These are phyloP conservation scores for Sebastes fasciatus DNA, from an alignment of 2,113 vertebrate genomes.

Conservation along the genomic window DNA sequence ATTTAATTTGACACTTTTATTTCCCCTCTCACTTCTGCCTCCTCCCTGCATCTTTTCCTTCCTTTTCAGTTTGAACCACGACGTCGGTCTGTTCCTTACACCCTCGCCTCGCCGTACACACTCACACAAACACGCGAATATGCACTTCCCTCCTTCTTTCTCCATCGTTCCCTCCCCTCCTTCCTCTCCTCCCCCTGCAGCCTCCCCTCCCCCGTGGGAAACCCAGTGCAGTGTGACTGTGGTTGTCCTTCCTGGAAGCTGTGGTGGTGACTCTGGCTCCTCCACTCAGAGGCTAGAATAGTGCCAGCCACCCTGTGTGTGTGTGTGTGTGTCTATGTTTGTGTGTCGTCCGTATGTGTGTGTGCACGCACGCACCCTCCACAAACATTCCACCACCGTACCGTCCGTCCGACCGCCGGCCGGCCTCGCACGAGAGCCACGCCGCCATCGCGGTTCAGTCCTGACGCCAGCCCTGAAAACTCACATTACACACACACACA, in stretches of 20 bases:
- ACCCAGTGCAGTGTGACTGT: constrained; percentile 82
- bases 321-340: constrained; percentile 32
- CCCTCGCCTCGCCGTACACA: constrained; percentile 8
- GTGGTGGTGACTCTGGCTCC: constrained; percentile 81
- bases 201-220: constrained; percentile 84
- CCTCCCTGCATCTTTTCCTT: constrained; percentile 35
- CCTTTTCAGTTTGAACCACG: constrained; percentile 21
- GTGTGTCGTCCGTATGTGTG: constrained; percentile 44
- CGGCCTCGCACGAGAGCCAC: constrained; percentile 81
- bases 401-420: constrained; percentile 77
- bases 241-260: constrained; percentile 85
- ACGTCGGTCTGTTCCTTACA: not conserved
- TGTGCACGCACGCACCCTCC: constrained; percentile 61
- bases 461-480: constrained; percentile 76
- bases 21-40: not conserved
- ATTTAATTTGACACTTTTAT: not conserved
- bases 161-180: constrained; percentile 43
- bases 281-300: constrained; percentile 76
- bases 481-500: constrained; percentile 64
- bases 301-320: constrained; percentile 67
- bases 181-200: constrained; percentile 36
- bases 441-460: constrained; percentile 75
- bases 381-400: constrained; percentile 80
- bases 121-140: not conserved
- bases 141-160: constrained; percentile 41